These are phyloP conservation scores for Lypha dubia DNA, from an alignment of 2,888 invertebrate genomes.

Conservation along the genomic window DNA sequence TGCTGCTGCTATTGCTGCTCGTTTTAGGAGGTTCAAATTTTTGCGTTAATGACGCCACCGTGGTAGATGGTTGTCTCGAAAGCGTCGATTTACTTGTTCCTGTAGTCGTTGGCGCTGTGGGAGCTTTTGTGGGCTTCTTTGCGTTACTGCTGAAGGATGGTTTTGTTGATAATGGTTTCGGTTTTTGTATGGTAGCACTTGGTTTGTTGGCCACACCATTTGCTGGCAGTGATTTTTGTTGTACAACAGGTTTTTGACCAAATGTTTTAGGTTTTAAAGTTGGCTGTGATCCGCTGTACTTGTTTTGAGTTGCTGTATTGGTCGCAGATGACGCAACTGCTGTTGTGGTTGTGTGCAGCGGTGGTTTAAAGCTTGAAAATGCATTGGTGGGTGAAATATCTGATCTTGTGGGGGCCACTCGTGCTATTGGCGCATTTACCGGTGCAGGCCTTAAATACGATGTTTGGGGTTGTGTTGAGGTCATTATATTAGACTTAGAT, in stretches of 20 bases:
- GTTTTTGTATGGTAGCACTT: slow-evolving; percentile 78
- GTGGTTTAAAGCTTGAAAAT: slow-evolving; percentile 82
- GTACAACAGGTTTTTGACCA: slow-evolving; percentile 44
- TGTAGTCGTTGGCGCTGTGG: slow-evolving; percentile 65
- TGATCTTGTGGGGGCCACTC: slow-evolving; percentile 82
- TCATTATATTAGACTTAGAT: slow-evolving; percentile 85
- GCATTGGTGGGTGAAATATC: slow-evolving; percentile 79
- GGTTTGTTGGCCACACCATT: slow-evolving; percentile 75
- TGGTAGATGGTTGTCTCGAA: slow-evolving; percentile 69
- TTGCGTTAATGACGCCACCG: slow-evolving; percentile 79
- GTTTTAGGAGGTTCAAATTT: slow-evolving; percentile 77
- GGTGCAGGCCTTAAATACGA: slow-evolving; percentile 89
- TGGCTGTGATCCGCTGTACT: slow-evolving; percentile 42
- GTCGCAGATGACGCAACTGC: slow-evolving; percentile 18
- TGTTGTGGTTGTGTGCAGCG: slow-evolving; percentile 60
- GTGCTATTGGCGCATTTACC: slow-evolving; percentile 86
- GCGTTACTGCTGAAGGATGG: slow-evolving; percentile 77
- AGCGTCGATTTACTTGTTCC: slow-evolving; percentile 61
- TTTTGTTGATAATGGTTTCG: slow-evolving; percentile 80
- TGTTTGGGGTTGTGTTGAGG: slow-evolving; percentile 82
- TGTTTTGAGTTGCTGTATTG: slow-evolving; percentile 72
- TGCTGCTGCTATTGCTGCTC: slow-evolving; percentile 51
- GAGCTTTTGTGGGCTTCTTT: slow-evolving; percentile 61
- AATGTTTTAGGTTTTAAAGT: slow-evolving; percentile 58
- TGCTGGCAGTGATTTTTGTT: slow-evolving; percentile 70